Percentiles rank a stretch among this genome's conserved stretches.
Conservation (phyloP, 2,797 vertebrate species). For the Serranus cabrilla region DNA sequence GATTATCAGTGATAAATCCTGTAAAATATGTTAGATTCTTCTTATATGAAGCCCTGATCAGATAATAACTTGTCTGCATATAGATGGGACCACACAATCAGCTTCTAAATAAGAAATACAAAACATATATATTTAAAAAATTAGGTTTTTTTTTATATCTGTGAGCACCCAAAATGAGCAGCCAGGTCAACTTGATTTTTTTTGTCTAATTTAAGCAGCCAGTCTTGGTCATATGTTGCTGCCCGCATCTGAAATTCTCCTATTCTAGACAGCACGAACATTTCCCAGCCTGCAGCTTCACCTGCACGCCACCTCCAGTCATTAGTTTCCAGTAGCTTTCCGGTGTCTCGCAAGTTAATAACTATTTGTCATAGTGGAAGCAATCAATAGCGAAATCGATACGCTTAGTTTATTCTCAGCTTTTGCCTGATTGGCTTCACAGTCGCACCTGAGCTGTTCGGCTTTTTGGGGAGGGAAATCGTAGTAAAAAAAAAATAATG, state of each 20-base stretch:
- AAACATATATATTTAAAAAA: neutral
- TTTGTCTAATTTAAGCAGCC: slow-evolving; percentile 16
- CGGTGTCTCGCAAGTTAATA: slow-evolving; percentile 39
- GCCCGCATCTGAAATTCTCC: slow-evolving; percentile 6
- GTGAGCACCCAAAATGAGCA: neutral
- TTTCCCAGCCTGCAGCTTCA: slow-evolving; percentile 38
- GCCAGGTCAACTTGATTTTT: slow-evolving; percentile 21
- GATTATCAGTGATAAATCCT: neutral
- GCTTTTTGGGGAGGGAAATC: neutral
- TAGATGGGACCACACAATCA: slow-evolving; percentile 10
- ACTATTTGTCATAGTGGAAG: slow-evolving; percentile 44
- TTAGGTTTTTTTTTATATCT: neutral
- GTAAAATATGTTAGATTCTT: neutral
- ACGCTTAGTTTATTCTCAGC: neutral
- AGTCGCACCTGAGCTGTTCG: neutral
- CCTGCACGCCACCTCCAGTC: slow-evolving; percentile 32
- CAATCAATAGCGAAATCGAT: slow-evolving; percentile 39
- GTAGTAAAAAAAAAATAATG: too few relatives aligned
- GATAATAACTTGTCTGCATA: slow-evolving; percentile 2
- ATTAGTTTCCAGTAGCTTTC: slow-evolving; percentile 28
- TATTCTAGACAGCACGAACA: neutral
- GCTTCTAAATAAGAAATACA: too few relatives aligned
- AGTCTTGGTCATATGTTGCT: slow-evolving; percentile 1
- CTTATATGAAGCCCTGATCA: slow-evolving; percentile 5
- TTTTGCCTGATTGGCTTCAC: slow-evolving; percentile 4